Evolutionary conservation across 2,888 invertebrate species (phyloP), one percentile per base, ranked within the genome.

Genomic region (Macrosoma leucophasiata): DNA sequence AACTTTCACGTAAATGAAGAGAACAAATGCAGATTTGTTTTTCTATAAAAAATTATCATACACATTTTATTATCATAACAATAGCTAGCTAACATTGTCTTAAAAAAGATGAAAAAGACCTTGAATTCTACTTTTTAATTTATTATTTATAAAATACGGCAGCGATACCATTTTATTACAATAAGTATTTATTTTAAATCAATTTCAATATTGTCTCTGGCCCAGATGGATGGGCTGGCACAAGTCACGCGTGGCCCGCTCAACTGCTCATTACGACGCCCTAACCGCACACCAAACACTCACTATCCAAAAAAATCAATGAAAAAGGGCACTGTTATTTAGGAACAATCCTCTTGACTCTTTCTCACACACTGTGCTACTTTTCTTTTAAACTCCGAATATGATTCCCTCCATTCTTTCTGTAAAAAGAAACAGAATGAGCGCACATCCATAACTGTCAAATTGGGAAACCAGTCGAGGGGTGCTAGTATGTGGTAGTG

Each of bases 401-500:
- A 96, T 79, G 94, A 93, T 87, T 98, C 97, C 85, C 98, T 90
- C 96, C 97, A 97, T 88, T 97, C 96, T 91, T 98, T 98, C 95
- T 96, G 88, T 60, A 89, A 87, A 77, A 74, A 81, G 73, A 82
- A 84, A 71, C 58, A 78, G 58, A 78, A 82, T 81, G 68, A 81
- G 75, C 73, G 63, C 66, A 60, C 56, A 77, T 86, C 69, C 85
- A 88, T 43, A 84, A 86, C 55, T 85, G 86, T 54, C 75, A 48
- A 55, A 54, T 54, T 50, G 55, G 41, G n/a, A n/a, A n/a, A 52
- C 54, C 55, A 49, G 50, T 54, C 49, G 55, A 43, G 57, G 52
- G 51, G 52, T 57, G 57, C 51, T n/a, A n/a, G n/a, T n/a, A n/a
- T n/a, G n/a, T n/a, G n/a, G n/a, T n/a, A n/a, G n/a, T n/a, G n/a